These are phyloP conservation scores for Holothuria leucospilota DNA, from an alignment of 53 echinoderm and acorn worm species.

Conservation along the genomic window DNA sequence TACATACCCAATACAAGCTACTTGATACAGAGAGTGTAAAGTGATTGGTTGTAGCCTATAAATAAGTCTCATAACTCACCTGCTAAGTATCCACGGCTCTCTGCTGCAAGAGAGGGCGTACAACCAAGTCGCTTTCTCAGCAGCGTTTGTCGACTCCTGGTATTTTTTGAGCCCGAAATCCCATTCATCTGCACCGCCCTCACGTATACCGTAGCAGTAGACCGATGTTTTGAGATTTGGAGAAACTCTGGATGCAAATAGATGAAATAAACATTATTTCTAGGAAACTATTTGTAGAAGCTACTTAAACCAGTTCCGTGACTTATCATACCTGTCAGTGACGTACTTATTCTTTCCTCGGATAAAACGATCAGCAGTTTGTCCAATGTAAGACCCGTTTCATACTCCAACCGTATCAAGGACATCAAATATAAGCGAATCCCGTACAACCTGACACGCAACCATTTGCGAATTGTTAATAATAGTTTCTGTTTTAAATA, in stretches of 20 bases:
- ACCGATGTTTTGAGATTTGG: constrained; percentile 74
- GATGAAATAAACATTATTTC: background rate
- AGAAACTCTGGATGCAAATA: constrained; percentile 35
- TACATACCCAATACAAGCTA: too few species aligned
- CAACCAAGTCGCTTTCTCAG: constrained; percentile 71
- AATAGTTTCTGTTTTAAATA: too few species aligned
- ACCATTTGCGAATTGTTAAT: too few species aligned
- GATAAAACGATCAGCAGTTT: too few species aligned
- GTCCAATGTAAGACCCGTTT: too few species aligned
- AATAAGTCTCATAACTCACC: constrained; percentile 32
- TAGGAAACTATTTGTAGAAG: too few species aligned
- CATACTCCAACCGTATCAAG: too few species aligned
- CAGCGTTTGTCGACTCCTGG: constrained; percentile 38
- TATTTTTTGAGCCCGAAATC: constrained; percentile 76
- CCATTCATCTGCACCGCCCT: constrained; percentile 76
- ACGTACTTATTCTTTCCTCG: background rate
- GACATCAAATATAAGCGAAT: too few species aligned
- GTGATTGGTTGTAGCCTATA: too few species aligned
- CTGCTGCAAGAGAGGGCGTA: constrained; percentile 70
- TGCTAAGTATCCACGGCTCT: constrained; percentile 73
- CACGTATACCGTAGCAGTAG: constrained; percentile 78
- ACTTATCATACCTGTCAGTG: background rate
- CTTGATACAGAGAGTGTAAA: too few species aligned
- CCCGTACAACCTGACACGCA: too few species aligned
- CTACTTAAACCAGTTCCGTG: too few species aligned